Conservation (phyloP, 2,888 invertebrate genomes). For the Nephrotoma guestfalica region DNA sequence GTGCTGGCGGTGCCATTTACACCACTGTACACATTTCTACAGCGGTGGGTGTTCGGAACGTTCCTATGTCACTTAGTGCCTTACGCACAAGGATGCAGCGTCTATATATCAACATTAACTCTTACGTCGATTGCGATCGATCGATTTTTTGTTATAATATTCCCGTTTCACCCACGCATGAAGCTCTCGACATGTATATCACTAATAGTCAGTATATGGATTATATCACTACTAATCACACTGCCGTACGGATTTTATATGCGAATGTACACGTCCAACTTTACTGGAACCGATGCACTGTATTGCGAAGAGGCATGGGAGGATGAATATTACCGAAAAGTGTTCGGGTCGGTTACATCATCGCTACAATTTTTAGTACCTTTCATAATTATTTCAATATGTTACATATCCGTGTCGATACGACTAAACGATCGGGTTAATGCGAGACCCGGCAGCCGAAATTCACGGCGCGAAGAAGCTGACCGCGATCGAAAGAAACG, state of each 20-base stretch:
- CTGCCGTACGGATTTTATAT: conserved; percentile 77
- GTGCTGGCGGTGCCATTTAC: conserved; percentile 92
- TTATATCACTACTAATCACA: conserved; percentile 72
- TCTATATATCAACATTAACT: conserved; percentile 94
- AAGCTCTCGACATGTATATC: conserved; percentile 69
- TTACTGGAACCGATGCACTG: conserved; percentile 26
- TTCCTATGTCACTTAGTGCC: conserved; percentile 85
- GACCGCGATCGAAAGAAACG: conserved; percentile 80
- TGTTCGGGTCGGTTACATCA: conserved; percentile 78
- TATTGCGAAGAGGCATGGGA: conserved; percentile 87
- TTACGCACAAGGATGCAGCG: conserved; percentile 87
- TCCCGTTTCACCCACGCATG: conserved; percentile 89
- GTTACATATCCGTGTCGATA: conserved; percentile 84
- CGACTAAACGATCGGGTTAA: conserved; percentile 72
- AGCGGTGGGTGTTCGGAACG: conserved; percentile 85
- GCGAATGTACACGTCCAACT: conserved; percentile 40
- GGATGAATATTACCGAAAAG: conserved; percentile 55
- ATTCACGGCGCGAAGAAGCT: conserved; percentile 73
- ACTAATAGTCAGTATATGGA: conserved; percentile 84
- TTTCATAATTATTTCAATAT: conserved; percentile 84
- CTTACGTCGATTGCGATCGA: conserved; percentile 95
- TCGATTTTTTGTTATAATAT: conserved; percentile 92
- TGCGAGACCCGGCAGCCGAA: conserved; percentile 71
- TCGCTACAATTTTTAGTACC: conserved; percentile 89
- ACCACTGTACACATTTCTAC: conserved; percentile 83